Evolutionary conservation across 2,888 invertebrate species (phyloP).

Genomic region (Schizaphis graminum): DNA sequence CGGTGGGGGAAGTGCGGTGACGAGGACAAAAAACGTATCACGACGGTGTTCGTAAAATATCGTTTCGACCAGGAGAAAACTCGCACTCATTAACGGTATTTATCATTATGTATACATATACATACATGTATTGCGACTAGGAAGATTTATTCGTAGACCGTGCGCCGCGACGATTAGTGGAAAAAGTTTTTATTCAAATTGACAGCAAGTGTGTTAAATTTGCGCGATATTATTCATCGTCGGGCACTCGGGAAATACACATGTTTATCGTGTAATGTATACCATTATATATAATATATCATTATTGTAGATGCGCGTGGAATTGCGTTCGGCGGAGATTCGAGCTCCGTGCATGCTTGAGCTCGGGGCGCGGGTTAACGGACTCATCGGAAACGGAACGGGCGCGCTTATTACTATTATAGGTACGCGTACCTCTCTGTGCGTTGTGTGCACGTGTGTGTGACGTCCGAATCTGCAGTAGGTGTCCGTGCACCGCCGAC

Average conservation of each 20-base stretch:
- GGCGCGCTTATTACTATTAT: not conserved
- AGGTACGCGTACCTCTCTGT: not conserved
- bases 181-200: constrained; percentile 24
- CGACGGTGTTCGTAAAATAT: not conserved
- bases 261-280: not conserved
- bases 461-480: not conserved
- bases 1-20: not conserved
- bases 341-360: not conserved
- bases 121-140: not conserved
- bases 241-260: not conserved
- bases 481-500: not conserved
- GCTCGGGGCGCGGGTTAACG: constrained; percentile 40
- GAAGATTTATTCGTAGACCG: not conserved
- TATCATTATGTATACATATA: not conserved
- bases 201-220: constrained; percentile 32
- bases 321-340: not conserved
- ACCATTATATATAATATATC: not conserved
- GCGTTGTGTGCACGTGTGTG: not conserved
- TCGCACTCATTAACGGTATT: constrained; percentile 30
- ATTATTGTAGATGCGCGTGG: not conserved
- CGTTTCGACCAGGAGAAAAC: not conserved
- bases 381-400: constrained; percentile 12
- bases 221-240: not conserved
- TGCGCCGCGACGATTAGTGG: not conserved
- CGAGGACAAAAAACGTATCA: constrained; percentile 18